phyloP scores from a whole-genome alignment of 2,888 invertebrate genomes.

The Drosophila birchii region DNA sequence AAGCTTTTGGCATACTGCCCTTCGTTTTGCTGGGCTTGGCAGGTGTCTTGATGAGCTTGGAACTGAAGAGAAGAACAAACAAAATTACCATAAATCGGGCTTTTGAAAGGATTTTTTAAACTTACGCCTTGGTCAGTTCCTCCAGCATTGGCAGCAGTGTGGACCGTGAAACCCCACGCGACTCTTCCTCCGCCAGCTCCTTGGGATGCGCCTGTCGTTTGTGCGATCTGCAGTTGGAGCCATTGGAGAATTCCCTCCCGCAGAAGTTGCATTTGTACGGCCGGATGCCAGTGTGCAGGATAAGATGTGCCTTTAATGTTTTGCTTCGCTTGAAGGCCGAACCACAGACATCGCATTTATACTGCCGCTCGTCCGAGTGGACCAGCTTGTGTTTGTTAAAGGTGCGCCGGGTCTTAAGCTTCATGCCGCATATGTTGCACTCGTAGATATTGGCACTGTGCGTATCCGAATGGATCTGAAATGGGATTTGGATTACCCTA shows the following conservation, averaged over 20 bases:
- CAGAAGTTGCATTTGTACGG: slow-evolving; percentile 85
- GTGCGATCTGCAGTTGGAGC: slow-evolving; percentile 84
- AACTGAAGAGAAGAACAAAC: slow-evolving; percentile 27
- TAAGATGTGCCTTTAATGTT: slow-evolving; percentile 83
- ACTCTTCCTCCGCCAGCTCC: slow-evolving; percentile 84
- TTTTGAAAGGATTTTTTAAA: not conserved
- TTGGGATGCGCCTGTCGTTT: slow-evolving; percentile 84
- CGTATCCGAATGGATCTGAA: slow-evolving; percentile 84
- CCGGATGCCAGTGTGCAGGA: slow-evolving; percentile 83
- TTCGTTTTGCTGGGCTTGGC: slow-evolving; percentile 51
- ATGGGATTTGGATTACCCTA: not conserved
- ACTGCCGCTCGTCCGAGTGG: slow-evolving; percentile 82
- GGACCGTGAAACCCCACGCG: slow-evolving; percentile 77
- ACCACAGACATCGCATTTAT: slow-evolving; percentile 83
- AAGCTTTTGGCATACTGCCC: slow-evolving; percentile 26
- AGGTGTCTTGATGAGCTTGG: slow-evolving; percentile 67
- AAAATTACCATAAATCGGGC: not conserved
- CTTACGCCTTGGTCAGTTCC: slow-evolving; percentile 82
- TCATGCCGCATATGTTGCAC: slow-evolving; percentile 84
- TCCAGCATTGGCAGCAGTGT: slow-evolving; percentile 82
- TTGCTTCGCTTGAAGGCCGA: slow-evolving; percentile 84
- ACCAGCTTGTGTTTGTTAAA: slow-evolving; percentile 85
- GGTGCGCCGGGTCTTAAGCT: slow-evolving; percentile 85
- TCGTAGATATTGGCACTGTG: slow-evolving; percentile 84
- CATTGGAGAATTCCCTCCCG: slow-evolving; percentile 83